Percentiles rank a stretch among this genome's conserved stretches.
These are phyloP conservation scores for Blera fallax DNA, from an alignment of 2,888 invertebrate species.

Conservation along the genomic window DNA sequence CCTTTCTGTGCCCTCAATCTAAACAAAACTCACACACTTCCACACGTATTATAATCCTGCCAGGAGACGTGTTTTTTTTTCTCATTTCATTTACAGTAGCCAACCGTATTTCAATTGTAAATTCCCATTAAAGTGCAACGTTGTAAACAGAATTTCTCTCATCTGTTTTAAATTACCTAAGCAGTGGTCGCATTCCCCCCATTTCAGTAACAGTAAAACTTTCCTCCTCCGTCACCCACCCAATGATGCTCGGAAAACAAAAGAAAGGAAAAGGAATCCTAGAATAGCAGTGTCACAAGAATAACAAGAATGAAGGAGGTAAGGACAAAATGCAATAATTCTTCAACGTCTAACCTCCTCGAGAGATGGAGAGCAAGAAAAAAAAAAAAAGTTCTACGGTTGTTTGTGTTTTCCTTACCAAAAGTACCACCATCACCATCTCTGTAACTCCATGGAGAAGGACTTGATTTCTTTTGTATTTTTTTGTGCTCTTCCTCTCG, in stretches of 20 bases:
- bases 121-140: constrained; percentile 65
- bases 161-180: constrained; percentile 68
- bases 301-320: constrained; percentile 59
- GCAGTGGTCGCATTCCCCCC: constrained; percentile 45
- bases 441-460: not conserved
- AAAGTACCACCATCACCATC: not conserved
- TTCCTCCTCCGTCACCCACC: not conserved
- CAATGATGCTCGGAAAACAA: not conserved
- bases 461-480: not conserved
- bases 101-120: constrained; percentile 61
- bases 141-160: constrained; percentile 67
- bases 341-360: constrained; percentile 67
- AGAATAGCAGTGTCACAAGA: constrained; percentile 56
- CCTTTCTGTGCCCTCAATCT: constrained; percentile 25
- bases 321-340: constrained; percentile 70
- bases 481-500: not conserved
- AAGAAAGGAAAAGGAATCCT: not conserved
- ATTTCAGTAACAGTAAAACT: constrained; percentile 3
- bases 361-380: not conserved
- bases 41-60: constrained; percentile 24
- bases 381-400: not conserved
- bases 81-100: constrained; percentile 49
- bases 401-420: constrained; percentile 51
- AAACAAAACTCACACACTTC: constrained; percentile 30
- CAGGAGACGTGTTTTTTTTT: not conserved